phyloP scores from a whole-genome alignment of 2,797 vertebrate species.

The Eremophila alpestris region DNA sequence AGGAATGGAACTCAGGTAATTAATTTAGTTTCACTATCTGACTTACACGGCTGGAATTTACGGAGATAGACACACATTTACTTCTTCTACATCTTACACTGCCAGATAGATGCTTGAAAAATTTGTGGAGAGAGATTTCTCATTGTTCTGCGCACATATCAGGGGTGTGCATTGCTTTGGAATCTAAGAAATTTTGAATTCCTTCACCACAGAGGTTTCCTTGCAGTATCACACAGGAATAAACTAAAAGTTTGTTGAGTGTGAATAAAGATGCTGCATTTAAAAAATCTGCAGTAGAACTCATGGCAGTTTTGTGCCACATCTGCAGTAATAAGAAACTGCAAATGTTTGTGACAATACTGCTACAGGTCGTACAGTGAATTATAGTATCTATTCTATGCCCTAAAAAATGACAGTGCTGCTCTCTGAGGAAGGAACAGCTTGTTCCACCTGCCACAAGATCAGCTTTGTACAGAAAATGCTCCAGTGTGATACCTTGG shows the following conservation, averaged over 20 bases:
- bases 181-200: background rate
- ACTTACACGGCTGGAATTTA: background rate
- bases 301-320: background rate
- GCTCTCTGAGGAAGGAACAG: background rate
- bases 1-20: background rate
- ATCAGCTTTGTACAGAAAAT: background rate
- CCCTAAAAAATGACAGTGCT: background rate
- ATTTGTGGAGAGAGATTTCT: background rate
- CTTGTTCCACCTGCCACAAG: slow-evolving; percentile 28
- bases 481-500: background rate
- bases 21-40: background rate
- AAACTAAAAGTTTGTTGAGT: background rate
- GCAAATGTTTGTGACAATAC: background rate
- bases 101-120: background rate
- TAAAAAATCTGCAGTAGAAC: background rate
- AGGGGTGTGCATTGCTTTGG: background rate
- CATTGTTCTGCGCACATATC: background rate
- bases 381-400: background rate
- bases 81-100: background rate
- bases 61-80: background rate
- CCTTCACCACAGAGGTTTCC: background rate
- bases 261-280: background rate
- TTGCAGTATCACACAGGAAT: background rate
- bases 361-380: background rate
- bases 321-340: background rate